phyloP scores from a whole-genome alignment of 2,888 invertebrate species.

The Strigamia maritima region DNA sequence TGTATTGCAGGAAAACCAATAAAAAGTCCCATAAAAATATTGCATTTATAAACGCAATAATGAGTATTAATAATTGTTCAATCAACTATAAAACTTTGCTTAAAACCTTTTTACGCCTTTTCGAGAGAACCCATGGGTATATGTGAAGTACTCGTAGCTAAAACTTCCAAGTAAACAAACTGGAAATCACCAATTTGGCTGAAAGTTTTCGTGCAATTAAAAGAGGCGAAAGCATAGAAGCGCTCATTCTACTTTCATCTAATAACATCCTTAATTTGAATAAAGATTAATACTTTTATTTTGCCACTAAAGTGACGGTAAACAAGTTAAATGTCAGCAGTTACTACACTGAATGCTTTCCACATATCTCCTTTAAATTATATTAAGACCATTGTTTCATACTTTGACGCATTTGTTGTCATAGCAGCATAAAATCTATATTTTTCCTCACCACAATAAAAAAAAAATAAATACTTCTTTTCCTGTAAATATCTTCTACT shows the following conservation, averaged over 20 bases:
- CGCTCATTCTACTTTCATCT: neutral
- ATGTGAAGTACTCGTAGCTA: neutral
- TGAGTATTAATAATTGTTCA: no score
- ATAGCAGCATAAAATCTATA: no score
- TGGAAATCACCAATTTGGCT: neutral
- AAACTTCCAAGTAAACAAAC: neutral
- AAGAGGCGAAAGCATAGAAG: neutral
- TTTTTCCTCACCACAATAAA: no score
- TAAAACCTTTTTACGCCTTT: neutral
- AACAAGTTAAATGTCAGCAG: neutral
- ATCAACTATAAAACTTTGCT: no score
- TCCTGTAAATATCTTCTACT: no score
- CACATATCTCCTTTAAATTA: no score
- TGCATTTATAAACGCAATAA: no score
- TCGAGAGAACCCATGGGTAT: neutral
- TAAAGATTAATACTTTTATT: constrained; percentile 4
- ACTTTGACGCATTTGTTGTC: no score
- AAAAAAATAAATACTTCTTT: no score
- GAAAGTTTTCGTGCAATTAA: neutral
- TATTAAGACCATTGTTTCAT: no score
- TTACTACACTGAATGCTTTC: no score
- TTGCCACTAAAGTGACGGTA: neutral
- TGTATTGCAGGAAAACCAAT: neutral
- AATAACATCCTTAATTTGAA: neutral
- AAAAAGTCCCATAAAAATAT: no score